Evolutionary conservation across 2,888 invertebrate species (phyloP).

Genomic region (Pharmacophagus antenor): DNA sequence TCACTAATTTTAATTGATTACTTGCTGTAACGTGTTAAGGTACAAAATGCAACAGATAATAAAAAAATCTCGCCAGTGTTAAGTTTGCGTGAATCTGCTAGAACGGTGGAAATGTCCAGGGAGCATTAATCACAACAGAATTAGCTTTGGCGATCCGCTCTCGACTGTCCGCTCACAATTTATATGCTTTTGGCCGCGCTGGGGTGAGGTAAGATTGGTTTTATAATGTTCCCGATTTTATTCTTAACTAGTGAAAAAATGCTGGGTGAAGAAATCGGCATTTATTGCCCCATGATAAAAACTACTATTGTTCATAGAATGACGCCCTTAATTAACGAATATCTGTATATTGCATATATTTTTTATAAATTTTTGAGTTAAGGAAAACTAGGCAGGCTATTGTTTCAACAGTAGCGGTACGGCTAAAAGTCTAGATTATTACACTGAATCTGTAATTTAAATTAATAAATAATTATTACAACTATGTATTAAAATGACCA

Average conservation of each 20-base stretch:
- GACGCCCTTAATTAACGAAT: too few species aligned
- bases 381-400: too few species aligned
- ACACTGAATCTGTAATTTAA: too few species aligned
- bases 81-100: constrained; percentile 51
- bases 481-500: too few species aligned
- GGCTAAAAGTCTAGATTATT: too few species aligned
- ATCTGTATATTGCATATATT: too few species aligned
- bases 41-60: constrained; percentile 36
- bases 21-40: constrained; percentile 41
- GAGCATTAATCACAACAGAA: constrained; percentile 79
- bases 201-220: constrained; percentile 37
- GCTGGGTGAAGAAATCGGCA: constrained; percentile 24
- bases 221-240: constrained; percentile 35
- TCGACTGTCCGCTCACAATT: constrained; percentile 71
- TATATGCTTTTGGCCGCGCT: constrained; percentile 52
- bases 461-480: too few species aligned
- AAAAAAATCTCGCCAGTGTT: constrained; percentile 29
- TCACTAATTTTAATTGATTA: constrained; percentile 7
- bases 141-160: constrained; percentile 80
- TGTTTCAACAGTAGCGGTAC: too few species aligned
- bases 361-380: too few species aligned
- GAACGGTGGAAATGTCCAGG: constrained; percentile 69
- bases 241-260: constrained; percentile 42
- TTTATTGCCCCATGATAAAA: too few species aligned
- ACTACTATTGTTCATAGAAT: too few species aligned